These are phyloP conservation scores for Notechis scutatus DNA, from an alignment of 2,113 vertebrate species.

Conservation along the genomic window DNA sequence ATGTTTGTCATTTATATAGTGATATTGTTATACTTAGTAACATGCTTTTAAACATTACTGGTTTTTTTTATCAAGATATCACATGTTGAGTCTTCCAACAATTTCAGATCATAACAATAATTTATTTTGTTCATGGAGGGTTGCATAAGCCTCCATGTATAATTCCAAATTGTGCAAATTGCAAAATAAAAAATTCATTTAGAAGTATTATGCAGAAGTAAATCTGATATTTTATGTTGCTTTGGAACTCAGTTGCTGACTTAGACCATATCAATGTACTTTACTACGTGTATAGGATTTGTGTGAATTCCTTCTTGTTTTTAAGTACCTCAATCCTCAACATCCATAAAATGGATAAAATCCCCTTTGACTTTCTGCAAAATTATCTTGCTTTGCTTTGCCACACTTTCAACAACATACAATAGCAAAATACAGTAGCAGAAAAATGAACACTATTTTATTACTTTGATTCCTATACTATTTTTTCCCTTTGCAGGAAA, in stretches of 20 bases:
- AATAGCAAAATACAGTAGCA: neutral
- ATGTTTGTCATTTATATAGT: neutral
- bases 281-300: neutral
- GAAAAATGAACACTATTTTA: neutral
- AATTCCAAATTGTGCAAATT: neutral
- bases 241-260: neutral
- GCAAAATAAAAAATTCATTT: neutral
- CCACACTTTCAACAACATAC: neutral
- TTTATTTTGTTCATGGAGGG: constrained; percentile 3
- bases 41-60: neutral
- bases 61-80: neutral
- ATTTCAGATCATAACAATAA: neutral
- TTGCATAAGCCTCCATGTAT: neutral
- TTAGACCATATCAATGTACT: neutral
- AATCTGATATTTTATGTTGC: neutral
- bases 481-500: constrained; percentile 74
- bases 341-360: neutral
- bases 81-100: neutral
- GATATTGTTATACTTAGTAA: neutral
- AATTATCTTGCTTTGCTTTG: neutral
- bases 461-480: constrained; percentile 17
- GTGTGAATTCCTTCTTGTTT: neutral
- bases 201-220: neutral
- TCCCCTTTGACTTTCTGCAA: neutral
- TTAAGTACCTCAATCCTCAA: neutral